Conservation (phyloP, 2,888 invertebrate genomes). For the Sarcophaga caerulescens region DNA sequence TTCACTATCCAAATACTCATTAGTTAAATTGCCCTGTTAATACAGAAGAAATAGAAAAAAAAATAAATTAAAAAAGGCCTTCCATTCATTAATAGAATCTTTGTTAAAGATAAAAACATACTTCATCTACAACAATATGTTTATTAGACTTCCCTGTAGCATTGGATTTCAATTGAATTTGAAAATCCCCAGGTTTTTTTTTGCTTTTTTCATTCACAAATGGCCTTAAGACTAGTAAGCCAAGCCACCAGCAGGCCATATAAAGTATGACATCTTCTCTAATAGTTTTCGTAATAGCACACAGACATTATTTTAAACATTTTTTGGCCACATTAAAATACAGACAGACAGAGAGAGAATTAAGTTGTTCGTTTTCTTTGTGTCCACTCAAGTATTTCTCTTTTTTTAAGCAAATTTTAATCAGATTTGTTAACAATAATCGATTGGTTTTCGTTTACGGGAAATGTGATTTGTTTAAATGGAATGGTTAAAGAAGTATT, state of each 20-base stretch:
- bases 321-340: slow-evolving; percentile 9
- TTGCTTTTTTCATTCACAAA: not conserved
- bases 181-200: not conserved
- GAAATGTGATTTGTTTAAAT: slow-evolving; percentile 4
- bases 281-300: not conserved
- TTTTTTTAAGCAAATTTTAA: slow-evolving; percentile 15
- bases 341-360: slow-evolving; percentile 37
- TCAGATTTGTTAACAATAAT: slow-evolving; percentile 58
- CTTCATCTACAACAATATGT: not conserved
- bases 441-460: slow-evolving; percentile 33
- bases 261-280: slow-evolving; percentile 60
- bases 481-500: slow-evolving; percentile 11
- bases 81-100: not conserved
- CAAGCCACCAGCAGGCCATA: slow-evolving; percentile 32
- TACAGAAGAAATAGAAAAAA: not conserved
- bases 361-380: slow-evolving; percentile 50
- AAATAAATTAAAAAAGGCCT: not conserved
- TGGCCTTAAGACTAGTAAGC: not conserved
- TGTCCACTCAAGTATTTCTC: not conserved
- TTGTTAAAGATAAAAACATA: not conserved
- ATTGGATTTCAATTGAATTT: too few species aligned
- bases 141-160: too few species aligned
- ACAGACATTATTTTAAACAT: slow-evolving; percentile 22
- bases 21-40: slow-evolving; percentile 75
- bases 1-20: slow-evolving; percentile 71